Conservation (phyloP, 35 echinoderm and acorn worm genomes). For the Stichopus chloronotus region DNA sequence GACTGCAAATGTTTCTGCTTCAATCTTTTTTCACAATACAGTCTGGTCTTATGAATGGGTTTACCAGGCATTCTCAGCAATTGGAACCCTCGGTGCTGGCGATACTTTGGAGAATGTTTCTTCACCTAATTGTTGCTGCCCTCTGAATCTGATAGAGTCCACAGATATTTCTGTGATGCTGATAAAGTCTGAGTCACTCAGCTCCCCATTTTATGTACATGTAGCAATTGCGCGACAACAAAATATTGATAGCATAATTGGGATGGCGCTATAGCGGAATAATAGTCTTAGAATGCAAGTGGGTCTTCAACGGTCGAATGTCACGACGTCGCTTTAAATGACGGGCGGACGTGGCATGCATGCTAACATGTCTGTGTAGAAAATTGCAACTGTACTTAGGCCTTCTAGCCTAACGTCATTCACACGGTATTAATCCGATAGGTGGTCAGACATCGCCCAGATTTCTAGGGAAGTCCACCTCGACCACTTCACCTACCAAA, state of each 20-base stretch:
- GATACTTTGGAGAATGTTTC: too few relatives aligned
- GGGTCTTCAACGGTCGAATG: not conserved
- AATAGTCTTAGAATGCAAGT: not conserved
- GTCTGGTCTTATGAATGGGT: not conserved
- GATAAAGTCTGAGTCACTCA: too few relatives aligned
- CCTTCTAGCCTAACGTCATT: not conserved
- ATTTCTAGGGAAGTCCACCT: not conserved
- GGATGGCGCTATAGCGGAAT: slow-evolving; percentile 20
- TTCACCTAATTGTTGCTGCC: too few relatives aligned
- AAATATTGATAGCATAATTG: not conserved
- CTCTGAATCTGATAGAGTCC: too few relatives aligned
- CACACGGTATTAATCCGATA: not conserved
- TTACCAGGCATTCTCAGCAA: slow-evolving; percentile 19
- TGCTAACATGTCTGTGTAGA: slow-evolving; percentile 9
- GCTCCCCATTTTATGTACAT: too few relatives aligned
- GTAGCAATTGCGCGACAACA: slow-evolving; percentile 10
- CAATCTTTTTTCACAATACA: not conserved
- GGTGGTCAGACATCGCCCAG: not conserved
- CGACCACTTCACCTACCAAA: not conserved
- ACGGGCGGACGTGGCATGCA: slow-evolving; percentile 57
- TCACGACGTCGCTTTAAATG: slow-evolving; percentile 24
- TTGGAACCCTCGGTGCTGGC: not conserved
- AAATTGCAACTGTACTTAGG: not conserved
- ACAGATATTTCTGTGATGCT: too few relatives aligned
- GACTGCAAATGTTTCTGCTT: too few relatives aligned